These are phyloP conservation scores for Falco concolor DNA, from an alignment of 2,797 vertebrate species.

Conservation along the genomic window DNA sequence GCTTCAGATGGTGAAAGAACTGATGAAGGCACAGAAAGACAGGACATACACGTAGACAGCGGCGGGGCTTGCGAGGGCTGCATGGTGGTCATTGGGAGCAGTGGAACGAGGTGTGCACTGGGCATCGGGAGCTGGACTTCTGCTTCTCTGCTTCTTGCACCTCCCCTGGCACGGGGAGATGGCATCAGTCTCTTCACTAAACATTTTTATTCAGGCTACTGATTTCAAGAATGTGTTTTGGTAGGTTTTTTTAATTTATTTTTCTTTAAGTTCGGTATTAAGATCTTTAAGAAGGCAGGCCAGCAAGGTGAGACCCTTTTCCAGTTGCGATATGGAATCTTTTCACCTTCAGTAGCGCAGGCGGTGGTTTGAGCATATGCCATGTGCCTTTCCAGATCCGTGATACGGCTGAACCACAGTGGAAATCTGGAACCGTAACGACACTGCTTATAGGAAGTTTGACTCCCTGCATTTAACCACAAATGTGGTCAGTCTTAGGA, in stretches of 20 bases:
- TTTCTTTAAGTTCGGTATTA: neutral
- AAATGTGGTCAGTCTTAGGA: slow-evolving; percentile 46
- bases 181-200: neutral
- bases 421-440: slow-evolving; percentile 45
- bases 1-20: neutral
- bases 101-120: neutral
- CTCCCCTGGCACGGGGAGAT: neutral
- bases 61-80: neutral
- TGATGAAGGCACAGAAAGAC: neutral
- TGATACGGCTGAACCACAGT: slow-evolving; percentile 45
- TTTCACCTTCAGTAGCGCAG: neutral
- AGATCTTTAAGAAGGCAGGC: neutral
- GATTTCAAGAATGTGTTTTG: neutral
- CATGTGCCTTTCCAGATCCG: slow-evolving; percentile 1
- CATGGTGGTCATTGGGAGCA: neutral
- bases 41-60: neutral
- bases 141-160: neutral
- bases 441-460: slow-evolving; percentile 48
- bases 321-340: neutral
- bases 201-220: neutral
- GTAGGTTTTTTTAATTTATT: no score
- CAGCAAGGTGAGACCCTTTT: neutral
- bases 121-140: neutral
- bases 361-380: neutral
- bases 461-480: slow-evolving; percentile 55